Base-by-base conservation (phyloP, 2,888 invertebrate species). In the Disparrhopalites patrizii region DNA sequence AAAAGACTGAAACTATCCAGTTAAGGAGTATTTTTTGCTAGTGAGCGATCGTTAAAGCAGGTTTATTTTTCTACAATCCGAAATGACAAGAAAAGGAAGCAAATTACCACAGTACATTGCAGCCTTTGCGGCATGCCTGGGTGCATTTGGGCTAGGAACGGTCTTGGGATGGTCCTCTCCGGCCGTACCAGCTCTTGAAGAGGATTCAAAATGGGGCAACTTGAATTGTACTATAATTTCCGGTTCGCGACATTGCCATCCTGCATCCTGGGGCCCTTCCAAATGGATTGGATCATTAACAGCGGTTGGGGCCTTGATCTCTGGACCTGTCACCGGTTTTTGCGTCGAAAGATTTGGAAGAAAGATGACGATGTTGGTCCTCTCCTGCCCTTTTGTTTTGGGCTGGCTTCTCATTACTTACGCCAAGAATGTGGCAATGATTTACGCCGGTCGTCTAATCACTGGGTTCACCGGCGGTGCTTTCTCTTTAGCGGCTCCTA, bases 381-480 rank as follows among this genome's bases (percentile, higher is more conserved):
- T 72, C 1, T 70, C 70, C 7, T 67, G 69, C 1, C 73, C 73
- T 1, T 73, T 58, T 64, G 75, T 76, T 67, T 47, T 78, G 81
- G 89, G 94, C 7, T 94, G 92, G 89, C 79, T 90, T 62, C 79
- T 92, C 51, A 93, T 93, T 70, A 88, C 87, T 1, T 85, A 86
- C 71, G 90, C 93, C 18, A 79, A 81, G 28, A 85, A 87, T 76
- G 83, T 90, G 2, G 79, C 82, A 58, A 86, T 89, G 85, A 83
- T 96, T 55, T 85, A 90, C 71, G 81, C 83, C 36, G 95, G 94
- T 23, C 85, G 96, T 74, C 83, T 86, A 3, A 79, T 96, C 47
- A 87, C 90, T 66, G 96, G 73, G 10, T 73, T 72, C 55, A 70
- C 69, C 20, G 71, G 71, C 25, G 71, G 74, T 33, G 69, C 67